Evolutionary conservation across 2,797 vertebrate species (phyloP), one percentile per base, ranked within the genome.

Genomic region (Lacerta bilineata): DNA sequence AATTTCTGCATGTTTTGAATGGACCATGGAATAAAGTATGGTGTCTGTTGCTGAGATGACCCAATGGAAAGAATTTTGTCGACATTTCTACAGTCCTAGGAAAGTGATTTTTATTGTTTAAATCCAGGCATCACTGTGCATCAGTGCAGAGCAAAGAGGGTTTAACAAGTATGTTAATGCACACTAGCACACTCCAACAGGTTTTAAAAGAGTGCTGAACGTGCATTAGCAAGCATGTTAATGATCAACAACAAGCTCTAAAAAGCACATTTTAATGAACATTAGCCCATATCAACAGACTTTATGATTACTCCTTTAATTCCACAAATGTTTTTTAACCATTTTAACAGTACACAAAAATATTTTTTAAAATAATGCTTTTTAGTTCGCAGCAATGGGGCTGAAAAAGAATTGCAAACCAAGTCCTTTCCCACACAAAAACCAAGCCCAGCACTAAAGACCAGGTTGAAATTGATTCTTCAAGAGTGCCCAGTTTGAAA

Each of bases 41-140:
- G 46, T 2, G 5, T 17, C 41, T 69, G 69, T 1, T 33, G 8
- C n/a, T 84, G 11, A 84, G 10, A n/a, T 68, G n/a, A 36, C 25
- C 20, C 6, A 25, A 9, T n/a, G 20, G 13, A 7, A 7, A 36
- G 41, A 69, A 55, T 69, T 50, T 86, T 61, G 68, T 72, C 3
- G 25, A 27, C 18, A 36, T 74, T 36, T 20, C 33, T 59, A 18
- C 20, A 23, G 18, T 74, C n/a, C n/a, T 72, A 84, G n/a, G 72
- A 84, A 36, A 83, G n/a, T 71, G 18, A 84, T 66, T 81, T 66
- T 29, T 41, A 68, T 39, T 29, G 39, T 82, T 82, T 82, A 41
- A 41, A 43, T 41, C 50, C 78, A 72, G 71, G 13, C 71, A 72
- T 72, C n/a, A 25, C 3, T 77, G 10, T 23, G 75, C 41, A 43